phyloP scores from a whole-genome alignment of 2,888 invertebrate genomes.

The Hydriomena furcata region DNA sequence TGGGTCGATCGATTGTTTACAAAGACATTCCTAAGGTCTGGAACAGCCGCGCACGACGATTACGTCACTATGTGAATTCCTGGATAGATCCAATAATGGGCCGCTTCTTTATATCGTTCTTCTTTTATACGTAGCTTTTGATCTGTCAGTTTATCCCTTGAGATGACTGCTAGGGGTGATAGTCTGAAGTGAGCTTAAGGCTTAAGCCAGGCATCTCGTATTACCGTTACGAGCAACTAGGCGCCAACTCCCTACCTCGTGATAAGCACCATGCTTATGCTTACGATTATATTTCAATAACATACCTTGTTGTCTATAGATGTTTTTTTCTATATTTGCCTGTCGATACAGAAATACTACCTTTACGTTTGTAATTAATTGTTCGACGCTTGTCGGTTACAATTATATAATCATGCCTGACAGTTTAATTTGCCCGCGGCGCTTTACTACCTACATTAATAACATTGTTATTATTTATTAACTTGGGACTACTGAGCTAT shows the following conservation, averaged over 20 bases:
- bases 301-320: constrained; percentile 1
- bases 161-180: constrained; percentile 48
- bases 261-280: constrained; percentile 39
- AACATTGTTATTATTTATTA: constrained; percentile 19
- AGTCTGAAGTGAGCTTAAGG: constrained; percentile 60
- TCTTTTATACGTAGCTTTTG: constrained; percentile 29
- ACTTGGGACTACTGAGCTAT: constrained; percentile 11
- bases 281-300: constrained; percentile 41
- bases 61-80: constrained; percentile 34
- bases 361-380: constrained; percentile 19
- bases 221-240: constrained; percentile 76
- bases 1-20: constrained; percentile 40
- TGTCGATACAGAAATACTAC: neutral
- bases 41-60: constrained; percentile 28
- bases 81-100: constrained; percentile 24
- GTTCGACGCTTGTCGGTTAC: constrained; percentile 14
- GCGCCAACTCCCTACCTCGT: constrained; percentile 58
- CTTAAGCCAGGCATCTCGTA: constrained; percentile 71
- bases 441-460: constrained; percentile 15
- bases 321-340: constrained; percentile 3
- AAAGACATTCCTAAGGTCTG: constrained; percentile 38
- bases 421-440: constrained; percentile 16
- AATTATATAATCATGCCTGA: constrained; percentile 19
- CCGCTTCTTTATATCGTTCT: constrained; percentile 24
- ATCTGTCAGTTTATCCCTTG: constrained; percentile 39